Conservation (phyloP, 2,888 invertebrate genomes). For the Phalera bucephala region DNA sequence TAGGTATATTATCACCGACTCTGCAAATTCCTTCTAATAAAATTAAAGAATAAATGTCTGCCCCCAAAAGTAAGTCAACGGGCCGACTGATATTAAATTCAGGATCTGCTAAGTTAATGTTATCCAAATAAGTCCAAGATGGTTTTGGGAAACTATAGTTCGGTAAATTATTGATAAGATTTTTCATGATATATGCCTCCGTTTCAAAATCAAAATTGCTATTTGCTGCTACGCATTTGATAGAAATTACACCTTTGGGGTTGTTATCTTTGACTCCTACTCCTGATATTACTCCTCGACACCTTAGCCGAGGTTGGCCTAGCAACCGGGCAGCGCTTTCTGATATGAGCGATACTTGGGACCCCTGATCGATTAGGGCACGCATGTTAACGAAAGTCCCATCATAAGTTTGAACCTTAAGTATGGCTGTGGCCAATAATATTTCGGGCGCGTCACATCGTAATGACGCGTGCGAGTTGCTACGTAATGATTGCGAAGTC, state of each 20-base stretch:
- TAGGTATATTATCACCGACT: neutral
- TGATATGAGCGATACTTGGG: conserved; percentile 3
- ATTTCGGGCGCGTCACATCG: too few relatives aligned
- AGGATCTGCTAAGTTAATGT: conserved; percentile 3
- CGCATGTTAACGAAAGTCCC: neutral
- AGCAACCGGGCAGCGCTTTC: conserved; percentile 2
- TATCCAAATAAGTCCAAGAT: neutral
- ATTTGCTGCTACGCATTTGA: too few relatives aligned
- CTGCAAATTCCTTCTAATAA: too few relatives aligned
- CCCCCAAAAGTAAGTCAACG: too few relatives aligned
- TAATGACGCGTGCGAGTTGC: too few relatives aligned
- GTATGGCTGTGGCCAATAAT: too few relatives aligned
- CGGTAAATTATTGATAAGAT: neutral
- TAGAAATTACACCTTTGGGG: neutral
- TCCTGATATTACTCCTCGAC: neutral
- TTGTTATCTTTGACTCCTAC: conserved; percentile 1
- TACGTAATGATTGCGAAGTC: too few relatives aligned
- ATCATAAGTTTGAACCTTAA: neutral
- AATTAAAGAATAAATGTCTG: too few relatives aligned
- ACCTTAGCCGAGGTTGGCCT: neutral
- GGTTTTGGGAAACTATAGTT: neutral
- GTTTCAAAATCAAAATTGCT: too few relatives aligned
- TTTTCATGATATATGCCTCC: conserved; percentile 1
- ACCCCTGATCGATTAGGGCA: conserved; percentile 5
- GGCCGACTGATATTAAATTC: neutral